Percentiles rank a stretch among this genome's conserved stretches.
Evolutionary conservation across 2,113 vertebrate species (phyloP).

Genomic region (Eclectus roratus): DNA sequence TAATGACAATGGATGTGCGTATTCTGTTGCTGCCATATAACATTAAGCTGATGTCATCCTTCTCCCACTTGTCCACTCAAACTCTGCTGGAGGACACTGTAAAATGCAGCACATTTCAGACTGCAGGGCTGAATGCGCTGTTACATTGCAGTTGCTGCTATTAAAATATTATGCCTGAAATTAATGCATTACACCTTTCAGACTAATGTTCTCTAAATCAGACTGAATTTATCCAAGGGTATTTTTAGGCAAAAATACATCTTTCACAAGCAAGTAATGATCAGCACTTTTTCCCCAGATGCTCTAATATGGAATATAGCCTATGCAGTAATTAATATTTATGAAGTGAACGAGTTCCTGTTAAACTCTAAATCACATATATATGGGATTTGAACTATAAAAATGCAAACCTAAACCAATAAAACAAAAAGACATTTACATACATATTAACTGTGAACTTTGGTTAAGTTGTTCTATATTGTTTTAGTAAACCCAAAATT

Average conservation of each 20-base stretch:
- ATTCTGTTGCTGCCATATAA: not conserved
- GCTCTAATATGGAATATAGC: conserved; percentile 48
- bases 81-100: conserved; percentile 15
- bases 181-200: conserved; percentile 54
- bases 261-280: conserved; percentile 57
- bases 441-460: conserved; percentile 25
- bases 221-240: conserved; percentile 44
- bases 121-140: not conserved
- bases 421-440: conserved; percentile 33
- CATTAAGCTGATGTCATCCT: conserved; percentile 11
- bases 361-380: conserved; percentile 60
- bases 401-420: conserved; percentile 45
- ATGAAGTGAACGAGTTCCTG: conserved; percentile 58
- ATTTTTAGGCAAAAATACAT: conserved; percentile 64
- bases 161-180: conserved; percentile 65
- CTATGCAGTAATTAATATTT: conserved; percentile 72
- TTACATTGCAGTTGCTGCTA: conserved; percentile 25
- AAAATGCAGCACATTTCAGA: conserved; percentile 8
- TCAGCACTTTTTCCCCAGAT: conserved; percentile 60
- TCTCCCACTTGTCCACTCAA: conserved; percentile 19
- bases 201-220: conserved; percentile 58
- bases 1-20: not conserved
- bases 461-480: not conserved
- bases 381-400: conserved; percentile 28
- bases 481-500: conserved; percentile 38